These are phyloP conservation scores for Sebastes itinus DNA, from an alignment of 2,797 vertebrate species.

Conservation along the genomic window DNA sequence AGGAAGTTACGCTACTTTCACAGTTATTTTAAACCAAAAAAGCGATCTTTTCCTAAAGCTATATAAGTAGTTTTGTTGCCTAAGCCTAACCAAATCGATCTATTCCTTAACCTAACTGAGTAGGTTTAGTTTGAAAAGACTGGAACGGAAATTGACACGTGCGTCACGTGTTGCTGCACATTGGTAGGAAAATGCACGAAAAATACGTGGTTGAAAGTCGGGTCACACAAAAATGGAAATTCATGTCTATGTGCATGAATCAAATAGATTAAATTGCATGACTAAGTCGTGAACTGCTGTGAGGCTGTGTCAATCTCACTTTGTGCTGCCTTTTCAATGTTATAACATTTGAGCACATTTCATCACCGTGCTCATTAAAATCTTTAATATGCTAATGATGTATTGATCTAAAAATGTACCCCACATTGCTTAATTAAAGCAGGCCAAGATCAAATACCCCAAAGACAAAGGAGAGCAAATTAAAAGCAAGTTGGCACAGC, in stretches of 20 bases:
- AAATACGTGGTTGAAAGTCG: too few relatives aligned
- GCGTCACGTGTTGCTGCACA: too few relatives aligned
- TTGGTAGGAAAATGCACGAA: too few relatives aligned
- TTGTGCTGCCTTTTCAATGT: background rate
- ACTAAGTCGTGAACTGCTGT: too few relatives aligned
- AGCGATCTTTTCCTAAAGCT: background rate
- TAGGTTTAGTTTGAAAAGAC: background rate
- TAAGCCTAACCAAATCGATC: too few relatives aligned
- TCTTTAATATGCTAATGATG: background rate
- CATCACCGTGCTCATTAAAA: background rate
- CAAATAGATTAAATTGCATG: too few relatives aligned
- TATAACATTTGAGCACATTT: background rate
- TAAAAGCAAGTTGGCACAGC: background rate
- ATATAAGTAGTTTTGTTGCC: background rate
- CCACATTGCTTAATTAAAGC: background rate
- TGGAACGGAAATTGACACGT: background rate
- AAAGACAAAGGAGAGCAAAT: background rate
- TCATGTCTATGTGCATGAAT: too few relatives aligned
- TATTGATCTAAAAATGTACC: background rate
- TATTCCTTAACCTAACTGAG: background rate
- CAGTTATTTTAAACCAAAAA: too few relatives aligned
- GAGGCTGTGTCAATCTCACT: background rate
- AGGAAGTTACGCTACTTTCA: rapidly evolving
- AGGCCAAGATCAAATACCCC: background rate
- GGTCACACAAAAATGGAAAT: too few relatives aligned